Conservation (phyloP, 2,797 vertebrate genomes). For the Yasuhikotakia modesta region DNA sequence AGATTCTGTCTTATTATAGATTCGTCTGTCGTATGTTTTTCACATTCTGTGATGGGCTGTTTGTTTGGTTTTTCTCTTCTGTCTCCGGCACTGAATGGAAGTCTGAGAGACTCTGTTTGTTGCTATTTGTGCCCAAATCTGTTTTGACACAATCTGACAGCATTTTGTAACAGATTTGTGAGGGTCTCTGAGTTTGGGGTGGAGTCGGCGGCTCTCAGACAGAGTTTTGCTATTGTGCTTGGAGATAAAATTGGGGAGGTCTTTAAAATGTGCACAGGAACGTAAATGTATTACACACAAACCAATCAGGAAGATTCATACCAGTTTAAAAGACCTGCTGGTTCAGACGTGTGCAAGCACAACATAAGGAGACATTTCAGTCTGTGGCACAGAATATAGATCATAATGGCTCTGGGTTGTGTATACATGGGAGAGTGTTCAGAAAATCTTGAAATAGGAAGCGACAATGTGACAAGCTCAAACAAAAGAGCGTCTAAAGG, state of each 20-base stretch:
- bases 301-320: not conserved
- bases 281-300: not conserved
- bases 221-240: not conserved
- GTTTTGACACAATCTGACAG: conserved; percentile 6
- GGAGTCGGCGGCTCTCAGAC: not conserved
- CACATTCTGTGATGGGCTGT: not conserved
- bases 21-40: not conserved
- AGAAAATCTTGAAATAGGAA: not conserved
- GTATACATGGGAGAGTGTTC: not conserved
- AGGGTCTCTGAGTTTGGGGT: not conserved
- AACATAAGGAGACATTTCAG: not conserved
- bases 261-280: not conserved
- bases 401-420: not conserved
- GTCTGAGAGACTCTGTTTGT: conserved; percentile 5
- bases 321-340: not conserved
- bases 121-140: conserved; percentile 6
- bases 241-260: not conserved
- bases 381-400: not conserved
- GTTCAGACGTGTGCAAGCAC: not conserved
- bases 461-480: not conserved
- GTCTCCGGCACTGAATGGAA: not conserved
- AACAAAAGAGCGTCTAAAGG: not conserved
- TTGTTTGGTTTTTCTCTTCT: not conserved
- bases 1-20: conserved; percentile 26
- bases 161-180: not conserved